Percentiles rank a stretch among this genome's conserved stretches.
phyloP scores from a whole-genome alignment of 2,113 vertebrate species.

The Trematomus loennbergii region DNA sequence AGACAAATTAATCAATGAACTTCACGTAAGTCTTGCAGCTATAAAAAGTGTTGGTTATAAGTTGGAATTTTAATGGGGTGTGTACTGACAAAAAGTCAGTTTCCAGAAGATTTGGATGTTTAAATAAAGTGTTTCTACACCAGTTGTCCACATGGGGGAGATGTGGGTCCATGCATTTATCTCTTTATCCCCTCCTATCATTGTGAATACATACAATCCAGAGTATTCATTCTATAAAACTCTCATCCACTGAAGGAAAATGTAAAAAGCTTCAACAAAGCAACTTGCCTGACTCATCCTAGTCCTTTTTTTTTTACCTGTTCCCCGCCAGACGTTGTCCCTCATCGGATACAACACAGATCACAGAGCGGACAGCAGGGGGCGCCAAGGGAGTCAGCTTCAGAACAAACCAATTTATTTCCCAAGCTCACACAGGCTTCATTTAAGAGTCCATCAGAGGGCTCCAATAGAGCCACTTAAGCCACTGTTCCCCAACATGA shows the following conservation, averaged over 20 bases:
- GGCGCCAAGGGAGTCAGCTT: slow-evolving; percentile 49
- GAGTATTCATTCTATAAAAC: slow-evolving; percentile 59
- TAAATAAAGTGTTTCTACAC: background rate
- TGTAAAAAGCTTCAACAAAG: slow-evolving; percentile 61
- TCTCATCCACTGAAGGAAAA: slow-evolving; percentile 57
- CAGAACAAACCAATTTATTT: slow-evolving; percentile 71
- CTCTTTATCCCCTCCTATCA: background rate
- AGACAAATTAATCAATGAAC: background rate
- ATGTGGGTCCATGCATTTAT: slow-evolving; percentile 53
- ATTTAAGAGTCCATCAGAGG: slow-evolving; percentile 74
- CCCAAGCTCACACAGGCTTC: slow-evolving; percentile 61
- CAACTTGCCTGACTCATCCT: slow-evolving; percentile 56
- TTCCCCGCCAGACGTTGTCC: slow-evolving; percentile 15
- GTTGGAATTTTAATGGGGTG: background rate
- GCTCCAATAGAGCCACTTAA: slow-evolving; percentile 77
- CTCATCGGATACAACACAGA: slow-evolving; percentile 3
- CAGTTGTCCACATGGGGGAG: slow-evolving; percentile 65
- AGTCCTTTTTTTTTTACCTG: slow-evolving; percentile 32
- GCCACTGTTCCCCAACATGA: slow-evolving; percentile 75
- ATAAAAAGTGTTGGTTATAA: background rate
- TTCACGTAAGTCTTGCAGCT: background rate
- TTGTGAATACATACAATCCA: slow-evolving; percentile 43
- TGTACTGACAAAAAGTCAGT: background rate
- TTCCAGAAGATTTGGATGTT: background rate
- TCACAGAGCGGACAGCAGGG: slow-evolving; percentile 52